Evolutionary conservation across 2,888 invertebrate genomes (phyloP), one percentile per base, ranked within the genome.

Genomic region (Quadriops clusia): DNA sequence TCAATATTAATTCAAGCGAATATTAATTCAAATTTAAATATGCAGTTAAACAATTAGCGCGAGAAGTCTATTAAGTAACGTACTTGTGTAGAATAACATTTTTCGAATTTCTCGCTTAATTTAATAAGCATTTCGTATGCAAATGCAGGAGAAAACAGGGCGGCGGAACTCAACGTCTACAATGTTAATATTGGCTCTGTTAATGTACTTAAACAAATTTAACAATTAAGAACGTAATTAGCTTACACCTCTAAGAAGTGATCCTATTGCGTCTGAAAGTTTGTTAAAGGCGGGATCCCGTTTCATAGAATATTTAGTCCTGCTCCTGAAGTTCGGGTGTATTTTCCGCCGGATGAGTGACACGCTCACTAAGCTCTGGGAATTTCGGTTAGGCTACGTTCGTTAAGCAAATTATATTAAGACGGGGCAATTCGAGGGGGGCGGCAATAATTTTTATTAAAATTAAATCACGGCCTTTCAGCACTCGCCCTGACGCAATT

Each of bases 321-420:
- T 38, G 36, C 42, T 39, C 34, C 29, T 40, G 46, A 47, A 39
- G 44, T 48, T 46, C 39, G 32, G 38, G 38, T 38, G 36, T 39
- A 41, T 46, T 44, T 42, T 44, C 34, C n/a, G n/a, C 33, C 38
- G 40, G 42, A 44, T 43, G 44, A 45, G 42, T 47, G 47, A 46
- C 46, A 43, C 44, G 40, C 41, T 42, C 43, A 41, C 40, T 41
- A 39, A 44, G 44, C 46, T 41, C 30, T 37, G 46, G 46, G 45
- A 47, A 47, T 47, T 43, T 41, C 42, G 48, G 47, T 49, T 50
- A 46, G 43, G 45, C n/a, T 44, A 36, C 43, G 46, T 46, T 50
- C 50, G 49, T 49, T 49, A 49, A 38, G 48, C 44, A 48, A 48
- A 49, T 49, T 47, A 41, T 44, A 48, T 49, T 49, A 49, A 47